Percentiles rank a stretch among this genome's conserved stretches.
These are phyloP conservation scores for Mythimna vitellina DNA, from an alignment of 2,888 invertebrate genomes.

Conservation along the genomic window DNA sequence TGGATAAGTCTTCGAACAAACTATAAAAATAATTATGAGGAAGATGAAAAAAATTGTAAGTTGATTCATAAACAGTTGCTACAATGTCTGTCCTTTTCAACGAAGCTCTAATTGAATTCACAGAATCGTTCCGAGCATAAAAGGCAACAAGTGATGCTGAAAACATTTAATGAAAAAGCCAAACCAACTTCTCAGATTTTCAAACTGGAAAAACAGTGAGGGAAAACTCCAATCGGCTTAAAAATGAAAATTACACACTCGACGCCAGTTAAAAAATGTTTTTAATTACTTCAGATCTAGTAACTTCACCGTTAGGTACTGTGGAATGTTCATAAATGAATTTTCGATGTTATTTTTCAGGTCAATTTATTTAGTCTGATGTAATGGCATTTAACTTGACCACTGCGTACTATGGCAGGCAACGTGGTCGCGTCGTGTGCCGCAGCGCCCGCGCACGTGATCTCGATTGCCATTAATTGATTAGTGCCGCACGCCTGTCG, in stretches of 20 bases:
- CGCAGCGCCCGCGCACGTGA: constrained; percentile 72
- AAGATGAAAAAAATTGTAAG: neutral
- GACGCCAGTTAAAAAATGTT: constrained; percentile 17
- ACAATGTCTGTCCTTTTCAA: constrained; percentile 10
- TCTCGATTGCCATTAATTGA: constrained; percentile 82
- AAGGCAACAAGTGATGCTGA: constrained; percentile 25
- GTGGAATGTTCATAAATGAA: constrained; percentile 32
- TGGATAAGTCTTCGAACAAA: constrained; percentile 7
- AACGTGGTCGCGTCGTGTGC: constrained; percentile 69
- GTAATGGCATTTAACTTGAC: constrained; percentile 41
- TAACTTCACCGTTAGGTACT: neutral
- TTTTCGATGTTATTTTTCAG: constrained; percentile 40
- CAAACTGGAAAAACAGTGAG: constrained; percentile 11
- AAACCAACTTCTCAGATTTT: neutral
- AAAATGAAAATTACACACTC: constrained; percentile 23
- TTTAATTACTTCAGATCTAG: constrained; percentile 27
- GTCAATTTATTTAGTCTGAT: constrained; percentile 50
- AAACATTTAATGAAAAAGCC: constrained; percentile 20
- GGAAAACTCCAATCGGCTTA: neutral
- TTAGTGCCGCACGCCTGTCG: constrained; percentile 78
- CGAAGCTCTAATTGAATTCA: constrained; percentile 49
- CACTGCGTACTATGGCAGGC: constrained; percentile 50
- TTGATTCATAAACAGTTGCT: constrained; percentile 9
- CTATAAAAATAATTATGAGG: constrained; percentile 7
- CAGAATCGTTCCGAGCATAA: constrained; percentile 29